Evolutionary conservation across 92 coral and sea anemone species (phyloP).

Genomic region (Palythoa grandiflora): DNA sequence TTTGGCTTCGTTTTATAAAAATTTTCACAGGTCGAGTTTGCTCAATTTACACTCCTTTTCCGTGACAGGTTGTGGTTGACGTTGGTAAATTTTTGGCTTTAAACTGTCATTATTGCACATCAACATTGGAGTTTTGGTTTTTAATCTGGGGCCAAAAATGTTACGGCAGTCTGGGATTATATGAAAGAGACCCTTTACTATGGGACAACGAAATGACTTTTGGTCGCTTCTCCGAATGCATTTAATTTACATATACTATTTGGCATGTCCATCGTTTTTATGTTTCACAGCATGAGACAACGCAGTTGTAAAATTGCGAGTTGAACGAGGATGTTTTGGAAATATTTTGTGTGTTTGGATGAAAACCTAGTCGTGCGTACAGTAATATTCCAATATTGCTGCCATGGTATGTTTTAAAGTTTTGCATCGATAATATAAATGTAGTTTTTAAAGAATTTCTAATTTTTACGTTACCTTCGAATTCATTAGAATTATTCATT

Average conservation of each 20-base stretch:
- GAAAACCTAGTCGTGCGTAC: constrained; percentile 1
- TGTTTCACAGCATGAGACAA: constrained; percentile 37
- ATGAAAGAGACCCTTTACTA: background rate
- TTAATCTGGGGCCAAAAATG: background rate
- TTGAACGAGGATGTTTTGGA: background rate
- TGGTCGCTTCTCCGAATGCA: constrained; percentile 36
- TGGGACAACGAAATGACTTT: constrained; percentile 34
- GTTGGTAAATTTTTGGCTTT: background rate
- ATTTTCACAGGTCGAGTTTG: background rate
- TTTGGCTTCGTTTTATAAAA: constrained; percentile 8
- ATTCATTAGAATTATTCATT: background rate
- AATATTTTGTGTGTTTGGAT: constrained; percentile 20
- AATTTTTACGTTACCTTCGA: background rate
- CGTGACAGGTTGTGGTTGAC: constrained; percentile 39
- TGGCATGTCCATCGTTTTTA: constrained; percentile 31
- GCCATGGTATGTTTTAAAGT: background rate
- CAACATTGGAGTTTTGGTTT: background rate
- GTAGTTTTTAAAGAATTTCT: background rate
- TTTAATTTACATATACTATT: constrained; percentile 36
- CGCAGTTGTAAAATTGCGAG: background rate
- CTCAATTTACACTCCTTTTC: background rate
- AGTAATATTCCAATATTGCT: constrained; percentile 1
- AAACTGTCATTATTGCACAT: background rate
- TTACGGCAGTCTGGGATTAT: background rate
- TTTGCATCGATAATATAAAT: background rate